These are phyloP conservation scores for Sphinx pinastri DNA, from an alignment of 2,888 invertebrate species.

Conservation along the genomic window DNA sequence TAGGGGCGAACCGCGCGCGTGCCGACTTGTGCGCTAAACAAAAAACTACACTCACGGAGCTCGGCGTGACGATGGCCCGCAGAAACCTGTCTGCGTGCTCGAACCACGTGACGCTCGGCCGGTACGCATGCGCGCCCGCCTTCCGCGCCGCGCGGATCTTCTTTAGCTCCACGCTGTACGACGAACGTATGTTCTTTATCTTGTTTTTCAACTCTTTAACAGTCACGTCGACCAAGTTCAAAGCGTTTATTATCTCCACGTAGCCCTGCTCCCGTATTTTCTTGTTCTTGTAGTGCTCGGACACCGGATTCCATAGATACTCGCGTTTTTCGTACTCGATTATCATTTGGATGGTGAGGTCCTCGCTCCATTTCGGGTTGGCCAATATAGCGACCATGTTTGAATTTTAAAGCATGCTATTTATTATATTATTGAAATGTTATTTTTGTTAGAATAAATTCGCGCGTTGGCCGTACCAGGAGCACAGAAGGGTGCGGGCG, in stretches of 20 bases:
- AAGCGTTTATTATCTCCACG: conserved; percentile 76
- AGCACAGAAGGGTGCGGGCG: conserved; percentile 82
- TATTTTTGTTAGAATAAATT: conserved; percentile 52
- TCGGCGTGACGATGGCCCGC: conserved; percentile 82
- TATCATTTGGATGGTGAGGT: conserved; percentile 80
- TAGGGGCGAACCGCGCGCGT: conserved; percentile 45
- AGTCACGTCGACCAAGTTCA: conserved; percentile 76
- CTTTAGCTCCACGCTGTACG: conserved; percentile 81
- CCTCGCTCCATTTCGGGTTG: conserved; percentile 82
- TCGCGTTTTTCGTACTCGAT: conserved; percentile 81
- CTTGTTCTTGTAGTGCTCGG: conserved; percentile 81
- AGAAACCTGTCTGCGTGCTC: conserved; percentile 84
- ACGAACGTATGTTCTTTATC: conserved; percentile 81
- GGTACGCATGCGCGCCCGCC: conserved; percentile 82
- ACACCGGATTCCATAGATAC: conserved; percentile 80
- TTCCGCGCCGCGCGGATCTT: conserved; percentile 82
- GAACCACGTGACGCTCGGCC: conserved; percentile 83
- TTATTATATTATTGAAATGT: conserved; percentile 43
- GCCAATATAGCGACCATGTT: conserved; percentile 79
- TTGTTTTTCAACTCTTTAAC: conserved; percentile 82
- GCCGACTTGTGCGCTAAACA: conserved; percentile 54
- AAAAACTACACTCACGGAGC: conserved; percentile 72
- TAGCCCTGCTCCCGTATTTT: conserved; percentile 80
- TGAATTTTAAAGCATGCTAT: conserved; percentile 65
- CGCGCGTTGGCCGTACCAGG: conserved; percentile 70